phyloP scores from a whole-genome alignment of 2,888 invertebrate genomes.

The Thera britannica region DNA sequence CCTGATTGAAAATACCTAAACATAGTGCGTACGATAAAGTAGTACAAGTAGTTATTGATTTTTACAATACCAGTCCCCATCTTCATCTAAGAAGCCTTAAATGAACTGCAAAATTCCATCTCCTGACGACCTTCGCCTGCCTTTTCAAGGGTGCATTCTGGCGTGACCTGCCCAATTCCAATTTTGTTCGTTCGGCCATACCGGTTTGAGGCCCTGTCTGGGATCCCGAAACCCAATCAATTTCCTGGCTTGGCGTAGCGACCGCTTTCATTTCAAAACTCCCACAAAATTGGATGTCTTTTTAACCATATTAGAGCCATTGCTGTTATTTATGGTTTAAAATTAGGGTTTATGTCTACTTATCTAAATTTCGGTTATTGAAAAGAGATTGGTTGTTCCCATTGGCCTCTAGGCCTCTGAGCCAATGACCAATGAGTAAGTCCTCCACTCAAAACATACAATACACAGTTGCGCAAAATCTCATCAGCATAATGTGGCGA shows the following conservation, averaged over 20 bases:
- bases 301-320: too few relatives aligned
- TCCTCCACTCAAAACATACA: not conserved
- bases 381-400: not conserved
- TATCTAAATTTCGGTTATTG: too few relatives aligned
- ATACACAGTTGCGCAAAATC: conserved; percentile 10
- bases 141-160: conserved; percentile 29
- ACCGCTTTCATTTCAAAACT: too few relatives aligned
- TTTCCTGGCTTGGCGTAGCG: not conserved
- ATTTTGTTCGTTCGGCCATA: conserved; percentile 21
- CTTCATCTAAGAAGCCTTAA: too few relatives aligned
- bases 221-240: conserved; percentile 16
- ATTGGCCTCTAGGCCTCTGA: not conserved
- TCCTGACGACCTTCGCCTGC: conserved; percentile 17
- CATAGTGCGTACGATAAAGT: too few relatives aligned
- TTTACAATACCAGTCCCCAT: too few relatives aligned
- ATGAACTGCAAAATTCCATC: conserved; percentile 13
- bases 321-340: too few relatives aligned
- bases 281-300: too few relatives aligned
- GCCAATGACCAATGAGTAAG: not conserved
- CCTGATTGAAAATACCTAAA: too few relatives aligned
- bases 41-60: too few relatives aligned
- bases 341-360: too few relatives aligned
- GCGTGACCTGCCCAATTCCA: conserved; percentile 17
- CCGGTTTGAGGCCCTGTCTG: conserved; percentile 22
- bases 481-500: conserved; percentile 8